Conservation (phyloP, 30 jellyfish, hydroid and myxozoan genomes). For the Mastigias papua region DNA sequence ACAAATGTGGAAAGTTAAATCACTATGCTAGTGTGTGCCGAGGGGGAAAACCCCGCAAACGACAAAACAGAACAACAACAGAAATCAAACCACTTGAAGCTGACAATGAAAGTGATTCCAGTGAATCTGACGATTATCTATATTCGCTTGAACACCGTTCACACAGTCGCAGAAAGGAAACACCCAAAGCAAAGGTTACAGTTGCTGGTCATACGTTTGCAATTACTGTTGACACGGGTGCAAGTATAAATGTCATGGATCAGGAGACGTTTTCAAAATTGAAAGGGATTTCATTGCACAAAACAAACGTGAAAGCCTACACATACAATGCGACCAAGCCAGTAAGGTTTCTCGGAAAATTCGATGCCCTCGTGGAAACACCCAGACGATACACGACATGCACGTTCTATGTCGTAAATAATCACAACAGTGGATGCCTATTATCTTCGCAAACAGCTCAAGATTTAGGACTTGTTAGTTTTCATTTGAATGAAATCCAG, state of each 20-base stretch:
- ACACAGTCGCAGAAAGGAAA: neutral
- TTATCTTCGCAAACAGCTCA: conserved; percentile 31
- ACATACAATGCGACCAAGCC: conserved; percentile 30
- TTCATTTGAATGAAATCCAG: conserved; percentile 17
- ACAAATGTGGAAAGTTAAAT: neutral
- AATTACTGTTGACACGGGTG: conserved; percentile 37
- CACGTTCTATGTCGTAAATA: conserved; percentile 31
- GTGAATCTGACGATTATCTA: conserved; percentile 37
- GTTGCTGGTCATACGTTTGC: conserved; percentile 15
- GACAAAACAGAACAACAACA: neutral
- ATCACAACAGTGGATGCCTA: conserved; percentile 27
- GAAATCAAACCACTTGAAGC: neutral
- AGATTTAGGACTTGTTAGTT: conserved; percentile 35
- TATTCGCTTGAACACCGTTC: conserved; percentile 4
- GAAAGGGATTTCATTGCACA: conserved; percentile 21
- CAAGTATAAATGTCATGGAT: conserved; percentile 51
- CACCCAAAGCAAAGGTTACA: conserved; percentile 28
- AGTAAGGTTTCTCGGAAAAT: conserved; percentile 26
- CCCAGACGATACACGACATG: conserved; percentile 4
- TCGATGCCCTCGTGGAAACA: conserved; percentile 39
- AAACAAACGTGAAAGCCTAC: conserved; percentile 47
- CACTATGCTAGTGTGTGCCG: conserved; percentile 19
- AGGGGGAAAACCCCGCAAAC: neutral
- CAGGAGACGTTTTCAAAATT: conserved; percentile 2
- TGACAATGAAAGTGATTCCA: neutral